Percentiles rank a stretch among this genome's conserved stretches.
Conservation (phyloP, 2,113 vertebrate species). For the Rhinopomastus cyanomelas region DNA sequence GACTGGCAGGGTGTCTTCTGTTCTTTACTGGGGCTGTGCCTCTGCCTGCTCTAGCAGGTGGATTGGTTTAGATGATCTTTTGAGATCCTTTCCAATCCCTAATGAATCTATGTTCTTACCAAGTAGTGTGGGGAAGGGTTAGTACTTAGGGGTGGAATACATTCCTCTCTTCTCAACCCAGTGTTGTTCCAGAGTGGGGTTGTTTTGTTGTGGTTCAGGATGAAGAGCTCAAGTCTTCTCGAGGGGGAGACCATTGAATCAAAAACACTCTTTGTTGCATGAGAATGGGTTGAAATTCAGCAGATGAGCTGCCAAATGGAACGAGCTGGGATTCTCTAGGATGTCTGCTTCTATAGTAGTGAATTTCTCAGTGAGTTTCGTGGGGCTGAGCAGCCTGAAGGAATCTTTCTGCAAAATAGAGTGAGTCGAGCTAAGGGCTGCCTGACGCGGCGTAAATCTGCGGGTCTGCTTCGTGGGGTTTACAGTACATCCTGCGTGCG, state of each 20-base stretch:
- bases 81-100: no score
- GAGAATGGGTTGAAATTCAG: background rate
- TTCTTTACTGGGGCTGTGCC: background rate
- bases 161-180: background rate
- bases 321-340: background rate
- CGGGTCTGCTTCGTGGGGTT: background rate
- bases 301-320: background rate
- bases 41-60: no score
- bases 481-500: background rate
- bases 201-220: background rate
- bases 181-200: fast-evolving
- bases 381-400: background rate
- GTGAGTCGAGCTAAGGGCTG: background rate
- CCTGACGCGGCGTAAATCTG: no score
- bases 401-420: background rate
- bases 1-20: no score
- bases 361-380: background rate
- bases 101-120: no score
- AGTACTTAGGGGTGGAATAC: background rate
- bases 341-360: background rate
- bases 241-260: background rate
- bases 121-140: background rate
- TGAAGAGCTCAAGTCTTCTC: fast-evolving
- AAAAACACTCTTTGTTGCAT: background rate
- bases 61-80: no score